Conservation (phyloP, 2,888 invertebrate genomes). For the Augochlorella aurata region DNA sequence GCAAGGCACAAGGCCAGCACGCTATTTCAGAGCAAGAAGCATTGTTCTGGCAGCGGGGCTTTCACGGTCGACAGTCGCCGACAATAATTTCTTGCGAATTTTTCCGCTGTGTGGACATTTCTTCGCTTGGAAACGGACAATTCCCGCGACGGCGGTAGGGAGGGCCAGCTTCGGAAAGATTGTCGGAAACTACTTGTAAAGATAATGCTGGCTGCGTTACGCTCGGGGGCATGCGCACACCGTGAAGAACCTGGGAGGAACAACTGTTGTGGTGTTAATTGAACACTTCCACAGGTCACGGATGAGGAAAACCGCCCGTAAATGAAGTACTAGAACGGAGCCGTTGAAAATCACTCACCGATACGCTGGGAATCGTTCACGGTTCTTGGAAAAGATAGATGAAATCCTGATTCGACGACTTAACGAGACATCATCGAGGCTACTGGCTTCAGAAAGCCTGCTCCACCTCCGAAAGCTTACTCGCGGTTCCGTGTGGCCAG, state of each 20-base stretch:
- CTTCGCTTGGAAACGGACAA: conserved; percentile 6
- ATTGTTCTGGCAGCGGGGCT: background rate
- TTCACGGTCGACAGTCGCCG: conserved; percentile 11
- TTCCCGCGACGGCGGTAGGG: background rate
- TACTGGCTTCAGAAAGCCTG: background rate
- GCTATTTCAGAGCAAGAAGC: background rate
- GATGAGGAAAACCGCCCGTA: background rate
- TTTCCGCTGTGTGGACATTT: conserved; percentile 6
- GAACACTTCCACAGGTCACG: conserved; percentile 4
- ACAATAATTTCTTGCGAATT: background rate
- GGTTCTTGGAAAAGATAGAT: background rate
- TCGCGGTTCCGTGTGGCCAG: background rate
- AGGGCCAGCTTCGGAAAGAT: background rate
- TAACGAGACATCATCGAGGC: background rate
- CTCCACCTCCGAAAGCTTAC: background rate
- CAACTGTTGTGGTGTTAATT: conserved; percentile 17
- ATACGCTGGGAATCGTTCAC: background rate
- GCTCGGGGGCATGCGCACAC: background rate
- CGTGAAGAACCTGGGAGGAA: conserved; percentile 1
- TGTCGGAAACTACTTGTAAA: conserved; percentile 16
- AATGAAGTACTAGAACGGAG: background rate
- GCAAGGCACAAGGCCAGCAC: background rate
- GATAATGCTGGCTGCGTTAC: conserved; percentile 8
- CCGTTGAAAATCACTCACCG: background rate
- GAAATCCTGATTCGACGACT: background rate